These are phyloP conservation scores for Stegophylla sp. DNA, from an alignment of 2,888 invertebrate species.

Conservation along the genomic window DNA sequence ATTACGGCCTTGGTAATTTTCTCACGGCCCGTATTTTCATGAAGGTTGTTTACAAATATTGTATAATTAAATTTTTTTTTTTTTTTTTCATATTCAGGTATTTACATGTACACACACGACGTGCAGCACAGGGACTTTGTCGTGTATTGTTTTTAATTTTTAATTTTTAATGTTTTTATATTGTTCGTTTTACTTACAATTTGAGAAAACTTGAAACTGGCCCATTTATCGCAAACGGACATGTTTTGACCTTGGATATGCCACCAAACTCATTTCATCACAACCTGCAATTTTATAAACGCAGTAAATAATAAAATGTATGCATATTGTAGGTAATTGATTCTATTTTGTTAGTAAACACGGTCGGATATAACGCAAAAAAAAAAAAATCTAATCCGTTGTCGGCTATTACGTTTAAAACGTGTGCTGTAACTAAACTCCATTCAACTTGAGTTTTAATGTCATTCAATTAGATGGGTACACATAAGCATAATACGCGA, in stretches of 20 bases:
- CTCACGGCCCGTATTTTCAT: slow-evolving; percentile 44
- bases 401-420: background rate
- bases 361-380: background rate
- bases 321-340: slow-evolving; percentile 2
- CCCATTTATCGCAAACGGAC: slow-evolving; percentile 60
- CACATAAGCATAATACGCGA: background rate
- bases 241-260: slow-evolving; percentile 50
- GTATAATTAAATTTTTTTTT: slow-evolving; percentile 44
- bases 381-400: slow-evolving; percentile 10
- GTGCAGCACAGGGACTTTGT: slow-evolving; percentile 18
- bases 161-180: background rate
- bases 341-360: slow-evolving; percentile 1
- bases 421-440: background rate
- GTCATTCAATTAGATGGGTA: background rate
- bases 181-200: slow-evolving; percentile 59
- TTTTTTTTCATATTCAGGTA: slow-evolving; percentile 27
- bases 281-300: slow-evolving; percentile 52
- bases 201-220: slow-evolving; percentile 60
- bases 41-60: slow-evolving; percentile 47
- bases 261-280: slow-evolving; percentile 50
- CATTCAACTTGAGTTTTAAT: slow-evolving; percentile 1
- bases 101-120: background rate
- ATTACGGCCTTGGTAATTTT: slow-evolving; percentile 42
- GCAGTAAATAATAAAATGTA: background rate
- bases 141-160: slow-evolving; percentile 15